A percentile compares a stretch with the other conserved stretches of the same genome.
Evolutionary conservation across 1,140 invertebrate species (phyloP).

Genomic region (Drosophila paulistorum): DNA sequence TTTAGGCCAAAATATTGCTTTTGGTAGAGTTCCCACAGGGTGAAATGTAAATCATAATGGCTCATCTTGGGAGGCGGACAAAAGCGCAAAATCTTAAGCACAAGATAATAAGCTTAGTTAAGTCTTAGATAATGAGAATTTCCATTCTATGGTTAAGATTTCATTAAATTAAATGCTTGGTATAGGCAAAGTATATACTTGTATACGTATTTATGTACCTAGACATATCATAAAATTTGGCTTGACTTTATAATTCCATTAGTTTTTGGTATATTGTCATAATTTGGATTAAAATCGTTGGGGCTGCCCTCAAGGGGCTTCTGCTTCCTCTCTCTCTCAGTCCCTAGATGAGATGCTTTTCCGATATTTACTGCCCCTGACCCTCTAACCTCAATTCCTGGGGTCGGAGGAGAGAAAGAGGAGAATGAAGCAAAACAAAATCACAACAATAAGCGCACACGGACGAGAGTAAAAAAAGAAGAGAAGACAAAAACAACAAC

Average conservation of each 20-base stretch:
- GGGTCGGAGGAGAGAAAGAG: background rate
- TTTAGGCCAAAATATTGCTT: no score
- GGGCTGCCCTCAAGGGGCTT: constrained; percentile 7
- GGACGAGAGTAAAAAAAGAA: background rate
- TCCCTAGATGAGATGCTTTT: background rate
- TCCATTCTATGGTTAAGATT: background rate
- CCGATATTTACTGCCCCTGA: constrained; percentile 36
- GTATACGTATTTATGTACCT: background rate
- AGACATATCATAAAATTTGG: background rate
- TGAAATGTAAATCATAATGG: no score
- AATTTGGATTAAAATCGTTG: constrained; percentile 12
- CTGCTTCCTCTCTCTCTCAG: no score
- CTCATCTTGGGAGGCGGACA: no score
- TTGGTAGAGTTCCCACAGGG: no score
- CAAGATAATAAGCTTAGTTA: constrained; percentile 8
- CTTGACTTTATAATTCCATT: constrained; percentile 9
- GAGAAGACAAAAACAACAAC: constrained; percentile 32
- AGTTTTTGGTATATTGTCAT: constrained; percentile 13
- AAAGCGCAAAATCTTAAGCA: background rate
- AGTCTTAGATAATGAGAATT: constrained; percentile 11
- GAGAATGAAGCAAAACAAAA: constrained; percentile 19
- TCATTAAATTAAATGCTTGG: constrained; percentile 2
- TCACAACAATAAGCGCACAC: constrained; percentile 17
- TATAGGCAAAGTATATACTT: background rate
- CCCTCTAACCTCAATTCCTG: constrained; percentile 49